Conservation (phyloP, 2,888 invertebrate species). For the Pyrrhia umbra region DNA sequence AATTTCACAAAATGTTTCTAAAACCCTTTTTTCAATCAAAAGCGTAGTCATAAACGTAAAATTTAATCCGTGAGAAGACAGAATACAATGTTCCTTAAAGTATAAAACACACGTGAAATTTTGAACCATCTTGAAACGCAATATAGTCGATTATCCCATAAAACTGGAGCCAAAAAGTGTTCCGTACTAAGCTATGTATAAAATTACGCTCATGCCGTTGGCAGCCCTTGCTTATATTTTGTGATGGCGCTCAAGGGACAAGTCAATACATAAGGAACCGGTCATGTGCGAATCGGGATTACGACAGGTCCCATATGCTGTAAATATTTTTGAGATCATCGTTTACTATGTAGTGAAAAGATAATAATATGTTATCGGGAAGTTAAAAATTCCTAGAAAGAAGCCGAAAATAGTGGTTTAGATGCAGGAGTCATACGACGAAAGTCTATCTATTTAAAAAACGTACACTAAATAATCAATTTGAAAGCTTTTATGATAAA, state of each 20-base stretch:
- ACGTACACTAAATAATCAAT: constrained; percentile 4
- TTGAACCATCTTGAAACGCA: constrained; percentile 9
- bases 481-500: constrained; percentile 8
- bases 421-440: neutral
- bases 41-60: constrained; percentile 40
- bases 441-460: neutral
- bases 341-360: constrained; percentile 47
- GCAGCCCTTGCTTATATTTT: constrained; percentile 65
- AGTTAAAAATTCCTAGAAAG: constrained; percentile 6
- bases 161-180: constrained; percentile 42
- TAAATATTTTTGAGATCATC: constrained; percentile 63
- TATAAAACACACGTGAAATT: constrained; percentile 14
- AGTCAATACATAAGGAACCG: constrained; percentile 66
- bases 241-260: constrained; percentile 62
- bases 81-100: constrained; percentile 54
- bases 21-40: constrained; percentile 52
- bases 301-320: constrained; percentile 59
- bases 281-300: constrained; percentile 67
- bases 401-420: neutral
- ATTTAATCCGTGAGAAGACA: constrained; percentile 47
- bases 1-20: constrained; percentile 23
- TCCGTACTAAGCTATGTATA: constrained; percentile 61
- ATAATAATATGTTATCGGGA: constrained; percentile 40
- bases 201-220: constrained; percentile 61
- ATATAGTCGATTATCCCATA: constrained; percentile 25